Percentiles rank a stretch among this genome's conserved stretches.
These are phyloP conservation scores for Enteromius trimaculatus DNA, from an alignment of 2,797 vertebrate genomes.

Conservation along the genomic window DNA sequence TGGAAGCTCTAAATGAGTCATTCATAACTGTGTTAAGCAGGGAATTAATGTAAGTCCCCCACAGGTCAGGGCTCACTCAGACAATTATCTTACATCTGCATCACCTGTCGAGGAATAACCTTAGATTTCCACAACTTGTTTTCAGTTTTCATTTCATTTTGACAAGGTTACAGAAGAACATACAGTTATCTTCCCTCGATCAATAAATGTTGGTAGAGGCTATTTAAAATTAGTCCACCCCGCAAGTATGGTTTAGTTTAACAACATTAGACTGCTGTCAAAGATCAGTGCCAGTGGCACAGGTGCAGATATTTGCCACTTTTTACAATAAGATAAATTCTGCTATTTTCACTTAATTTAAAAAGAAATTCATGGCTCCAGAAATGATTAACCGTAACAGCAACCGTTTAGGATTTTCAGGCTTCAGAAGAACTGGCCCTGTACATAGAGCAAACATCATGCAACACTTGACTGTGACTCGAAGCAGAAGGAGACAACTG, in stretches of 20 bases:
- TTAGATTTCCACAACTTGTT: background rate
- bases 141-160: background rate
- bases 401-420: too few relatives aligned
- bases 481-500: constrained; percentile 28
- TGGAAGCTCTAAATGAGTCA: constrained; percentile 48
- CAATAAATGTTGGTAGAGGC: too few relatives aligned
- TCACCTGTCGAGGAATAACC: constrained; percentile 1
- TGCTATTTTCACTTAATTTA: too few relatives aligned
- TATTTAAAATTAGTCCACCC: too few relatives aligned
- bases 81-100: constrained; percentile 23
- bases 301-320: too few relatives aligned
- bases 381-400: too few relatives aligned
- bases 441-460: constrained; percentile 12
- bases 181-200: background rate
- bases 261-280: too few relatives aligned
- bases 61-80: constrained; percentile 7
- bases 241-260: too few relatives aligned
- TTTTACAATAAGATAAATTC: too few relatives aligned
- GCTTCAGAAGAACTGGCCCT: too few relatives aligned
- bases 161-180: background rate
- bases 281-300: too few relatives aligned
- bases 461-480: constrained; percentile 37
- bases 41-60: constrained; percentile 7
- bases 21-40: constrained; percentile 39
- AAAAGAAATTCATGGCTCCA: too few relatives aligned